A percentile compares a stretch with the other conserved stretches of the same genome.
Evolutionary conservation across 1,140 invertebrate genomes (phyloP).

Genomic region (Drosophila mojavensis): DNA sequence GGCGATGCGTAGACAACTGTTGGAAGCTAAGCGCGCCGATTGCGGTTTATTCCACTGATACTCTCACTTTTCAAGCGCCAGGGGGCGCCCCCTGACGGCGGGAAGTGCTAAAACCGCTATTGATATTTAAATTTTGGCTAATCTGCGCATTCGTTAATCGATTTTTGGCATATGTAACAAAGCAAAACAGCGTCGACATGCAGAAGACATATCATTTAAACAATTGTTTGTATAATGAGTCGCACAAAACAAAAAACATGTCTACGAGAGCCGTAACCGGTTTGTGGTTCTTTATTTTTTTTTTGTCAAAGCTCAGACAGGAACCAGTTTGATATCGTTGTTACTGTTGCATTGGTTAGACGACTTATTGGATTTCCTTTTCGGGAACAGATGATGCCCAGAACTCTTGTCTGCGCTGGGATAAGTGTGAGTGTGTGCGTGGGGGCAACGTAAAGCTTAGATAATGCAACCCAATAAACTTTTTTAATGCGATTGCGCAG

Average conservation of each 20-base stretch:
- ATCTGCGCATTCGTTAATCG: conserved; percentile 34
- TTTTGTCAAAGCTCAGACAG: conserved; percentile 54
- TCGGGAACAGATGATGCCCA: conserved; percentile 75
- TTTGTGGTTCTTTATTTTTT: conserved; percentile 45
- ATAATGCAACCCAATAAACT: conserved; percentile 37
- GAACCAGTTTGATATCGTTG: conserved; percentile 72
- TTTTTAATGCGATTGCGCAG: conserved; percentile 7
- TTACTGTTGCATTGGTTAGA: conserved; percentile 51
- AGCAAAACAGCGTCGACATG: conserved; percentile 17
- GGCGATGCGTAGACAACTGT: conserved; percentile 56
- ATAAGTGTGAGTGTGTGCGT: conserved; percentile 16
- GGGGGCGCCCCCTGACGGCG: conserved; percentile 49
- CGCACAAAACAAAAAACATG: conserved; percentile 50
- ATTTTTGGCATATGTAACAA: conserved; percentile 74
- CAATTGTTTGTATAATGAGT: conserved; percentile 49
- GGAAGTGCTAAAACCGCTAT: conserved; percentile 56
- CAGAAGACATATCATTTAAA: conserved; percentile 18
- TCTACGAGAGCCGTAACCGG: conserved; percentile 73
- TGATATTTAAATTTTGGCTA: conserved; percentile 64
- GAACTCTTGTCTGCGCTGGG: conserved; percentile 42
- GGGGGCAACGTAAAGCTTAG: conserved; percentile 4
- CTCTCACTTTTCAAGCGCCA: conserved; percentile 73
- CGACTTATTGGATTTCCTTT: conserved; percentile 69
- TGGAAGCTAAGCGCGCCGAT: conserved; percentile 42
- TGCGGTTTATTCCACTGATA: conserved; percentile 49